A percentile compares a stretch with the other conserved stretches of the same genome.
phyloP scores from a whole-genome alignment of 2,888 invertebrate genomes.

The Disparrhopalites patrizii region DNA sequence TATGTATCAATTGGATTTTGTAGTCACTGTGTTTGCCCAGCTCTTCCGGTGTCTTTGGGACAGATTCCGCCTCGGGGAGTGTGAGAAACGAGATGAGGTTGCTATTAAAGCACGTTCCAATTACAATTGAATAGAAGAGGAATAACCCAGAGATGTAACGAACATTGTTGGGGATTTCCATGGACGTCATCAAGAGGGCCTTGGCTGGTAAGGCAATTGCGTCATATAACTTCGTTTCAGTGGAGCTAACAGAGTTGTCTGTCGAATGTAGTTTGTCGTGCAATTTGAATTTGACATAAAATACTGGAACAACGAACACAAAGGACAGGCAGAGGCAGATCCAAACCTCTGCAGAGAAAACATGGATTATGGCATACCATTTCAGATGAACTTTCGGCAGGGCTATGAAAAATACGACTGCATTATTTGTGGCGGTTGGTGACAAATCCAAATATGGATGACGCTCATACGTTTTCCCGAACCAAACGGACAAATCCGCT shows the following conservation, averaged over 20 bases:
- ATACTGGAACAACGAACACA: not conserved
- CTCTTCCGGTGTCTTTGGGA: not conserved
- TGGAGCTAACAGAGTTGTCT: too few relatives aligned
- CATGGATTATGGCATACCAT: constrained; percentile 2
- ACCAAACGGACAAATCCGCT: not conserved
- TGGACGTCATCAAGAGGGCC: too few relatives aligned
- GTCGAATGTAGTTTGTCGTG: too few relatives aligned
- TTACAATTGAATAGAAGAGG: constrained; percentile 9
- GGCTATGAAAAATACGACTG: not conserved
- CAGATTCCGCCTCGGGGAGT: not conserved
- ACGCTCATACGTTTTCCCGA: not conserved
- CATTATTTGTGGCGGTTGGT: not conserved
- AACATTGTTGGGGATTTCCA: not conserved
- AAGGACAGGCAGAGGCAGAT: not conserved
- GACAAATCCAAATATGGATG: not conserved
- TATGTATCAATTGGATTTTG: not conserved
- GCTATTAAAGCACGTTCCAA: not conserved
- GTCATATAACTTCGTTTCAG: not conserved
- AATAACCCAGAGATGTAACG: not conserved
- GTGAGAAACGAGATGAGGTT: constrained; percentile 7
- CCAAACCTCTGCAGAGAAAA: not conserved
- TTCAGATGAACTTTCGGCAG: not conserved
- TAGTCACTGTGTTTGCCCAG: not conserved
- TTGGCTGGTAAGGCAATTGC: too few relatives aligned
- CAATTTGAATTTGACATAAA: not conserved